These are phyloP conservation scores for Chironomus riparius DNA, from an alignment of 2,888 invertebrate species.

Conservation along the genomic window DNA sequence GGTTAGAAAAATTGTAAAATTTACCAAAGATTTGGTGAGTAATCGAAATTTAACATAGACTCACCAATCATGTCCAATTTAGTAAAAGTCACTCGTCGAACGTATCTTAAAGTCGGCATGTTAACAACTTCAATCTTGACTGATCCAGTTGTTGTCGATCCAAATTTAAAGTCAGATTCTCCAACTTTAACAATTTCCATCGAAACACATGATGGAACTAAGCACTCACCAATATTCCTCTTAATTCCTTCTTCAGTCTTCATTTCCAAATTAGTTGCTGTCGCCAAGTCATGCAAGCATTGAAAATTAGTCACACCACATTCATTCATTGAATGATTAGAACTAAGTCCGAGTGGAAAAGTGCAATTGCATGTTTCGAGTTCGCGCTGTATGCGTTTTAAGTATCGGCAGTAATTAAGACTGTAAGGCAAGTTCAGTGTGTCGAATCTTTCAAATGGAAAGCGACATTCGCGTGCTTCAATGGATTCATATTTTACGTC, in stretches of 20 bases:
- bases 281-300: not conserved
- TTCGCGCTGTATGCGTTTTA: not conserved
- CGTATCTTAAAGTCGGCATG: constrained; percentile 28
- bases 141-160: not conserved
- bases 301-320: not conserved
- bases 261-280: not conserved
- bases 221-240: not conserved
- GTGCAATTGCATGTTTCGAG: constrained; percentile 2
- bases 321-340: not conserved
- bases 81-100: constrained; percentile 26
- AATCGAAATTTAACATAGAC: not conserved
- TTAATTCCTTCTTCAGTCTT: not conserved
- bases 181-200: constrained; percentile 28
- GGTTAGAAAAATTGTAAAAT: not conserved
- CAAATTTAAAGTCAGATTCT: not conserved
- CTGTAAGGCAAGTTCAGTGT: not conserved
- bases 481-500: not conserved
- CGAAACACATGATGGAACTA: constrained; percentile 28
- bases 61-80: constrained; percentile 29
- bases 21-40: no score
- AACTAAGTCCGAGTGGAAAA: not conserved
- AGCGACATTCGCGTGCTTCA: not conserved
- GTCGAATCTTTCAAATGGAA: not conserved
- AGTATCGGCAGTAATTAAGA: not conserved
- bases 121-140: constrained; percentile 28